These are phyloP conservation scores for Montifringilla adamsi DNA, from an alignment of 2,113 vertebrate genomes.

Conservation along the genomic window DNA sequence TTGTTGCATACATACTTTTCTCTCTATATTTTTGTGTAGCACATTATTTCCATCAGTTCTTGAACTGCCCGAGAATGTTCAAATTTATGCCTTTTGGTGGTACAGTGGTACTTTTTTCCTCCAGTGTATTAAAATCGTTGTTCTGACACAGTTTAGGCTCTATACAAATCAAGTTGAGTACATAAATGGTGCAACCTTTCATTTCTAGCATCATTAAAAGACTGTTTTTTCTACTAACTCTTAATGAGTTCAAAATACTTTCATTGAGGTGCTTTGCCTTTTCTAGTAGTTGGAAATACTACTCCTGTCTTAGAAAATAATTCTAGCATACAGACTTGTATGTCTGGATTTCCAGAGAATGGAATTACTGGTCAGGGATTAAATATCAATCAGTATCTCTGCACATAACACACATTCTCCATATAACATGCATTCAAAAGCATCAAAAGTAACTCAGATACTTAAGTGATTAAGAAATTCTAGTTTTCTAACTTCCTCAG, in stretches of 20 bases:
- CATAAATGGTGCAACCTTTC: neutral
- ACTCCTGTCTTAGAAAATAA: neutral
- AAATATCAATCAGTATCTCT: neutral
- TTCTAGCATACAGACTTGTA: neutral
- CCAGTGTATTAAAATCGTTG: neutral
- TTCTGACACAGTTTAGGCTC: neutral
- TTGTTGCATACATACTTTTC: neutral
- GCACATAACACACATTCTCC: neutral
- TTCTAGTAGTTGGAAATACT: neutral
- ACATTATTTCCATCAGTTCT: neutral
- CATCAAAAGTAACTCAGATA: neutral
- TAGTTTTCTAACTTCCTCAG: neutral
- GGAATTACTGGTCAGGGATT: neutral
- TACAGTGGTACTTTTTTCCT: rapidly evolving
- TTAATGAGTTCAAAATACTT: neutral
- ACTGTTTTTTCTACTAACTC: neutral
- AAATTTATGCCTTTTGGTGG: neutral
- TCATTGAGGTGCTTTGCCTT: neutral
- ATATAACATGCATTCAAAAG: neutral
- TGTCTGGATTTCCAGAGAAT: neutral
- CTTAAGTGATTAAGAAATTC: neutral
- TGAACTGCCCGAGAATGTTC: neutral
- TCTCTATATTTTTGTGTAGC: neutral
- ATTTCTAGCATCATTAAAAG: neutral
- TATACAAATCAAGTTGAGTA: neutral